A percentile compares a stretch with the other conserved stretches of the same genome.
Evolutionary conservation across 2,113 vertebrate genomes (phyloP).

Genomic region (Chloroceryle aenea): DNA sequence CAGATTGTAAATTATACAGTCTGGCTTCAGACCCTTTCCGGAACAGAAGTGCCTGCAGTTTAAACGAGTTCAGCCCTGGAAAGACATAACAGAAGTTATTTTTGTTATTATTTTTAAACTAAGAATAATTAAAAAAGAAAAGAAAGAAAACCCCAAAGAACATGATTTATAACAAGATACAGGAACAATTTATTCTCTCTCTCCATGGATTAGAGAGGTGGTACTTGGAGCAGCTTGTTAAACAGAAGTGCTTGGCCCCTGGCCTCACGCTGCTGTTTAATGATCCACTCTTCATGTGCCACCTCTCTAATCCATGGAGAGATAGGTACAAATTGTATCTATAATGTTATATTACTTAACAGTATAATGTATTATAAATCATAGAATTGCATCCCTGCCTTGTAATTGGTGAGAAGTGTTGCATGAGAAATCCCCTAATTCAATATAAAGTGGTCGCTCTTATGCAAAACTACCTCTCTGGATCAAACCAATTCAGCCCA

Average conservation of each 20-base stretch:
- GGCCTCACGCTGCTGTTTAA: slow-evolving; percentile 81
- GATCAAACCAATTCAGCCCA: slow-evolving; percentile 74
- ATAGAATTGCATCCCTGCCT: slow-evolving; percentile 81
- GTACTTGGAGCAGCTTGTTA: slow-evolving; percentile 83
- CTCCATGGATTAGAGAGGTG: slow-evolving; percentile 79
- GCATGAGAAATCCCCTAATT: slow-evolving; percentile 80
- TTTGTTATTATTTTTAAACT: neutral
- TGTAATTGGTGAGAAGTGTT: slow-evolving; percentile 82
- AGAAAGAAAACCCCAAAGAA: slow-evolving; percentile 21
- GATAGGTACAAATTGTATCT: slow-evolving; percentile 84
- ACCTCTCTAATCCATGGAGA: slow-evolving; percentile 83
- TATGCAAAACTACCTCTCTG: slow-evolving; percentile 76
- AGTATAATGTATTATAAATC: slow-evolving; percentile 85
- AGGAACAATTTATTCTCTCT: slow-evolving; percentile 77
- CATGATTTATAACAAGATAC: slow-evolving; percentile 67
- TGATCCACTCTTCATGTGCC: slow-evolving; percentile 81
- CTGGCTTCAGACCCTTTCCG: neutral
- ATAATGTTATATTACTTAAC: slow-evolving; percentile 86
- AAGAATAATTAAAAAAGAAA: neutral
- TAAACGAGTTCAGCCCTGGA: neutral
- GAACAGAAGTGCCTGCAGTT: neutral
- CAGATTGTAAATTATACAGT: neutral
- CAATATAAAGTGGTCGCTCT: slow-evolving; percentile 77
- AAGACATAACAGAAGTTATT: neutral
- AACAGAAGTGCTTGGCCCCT: slow-evolving; percentile 84